Percentiles rank a stretch among this genome's conserved stretches.
phyloP scores from a whole-genome alignment of 2,797 vertebrate genomes.

The Antennarius maculatus region DNA sequence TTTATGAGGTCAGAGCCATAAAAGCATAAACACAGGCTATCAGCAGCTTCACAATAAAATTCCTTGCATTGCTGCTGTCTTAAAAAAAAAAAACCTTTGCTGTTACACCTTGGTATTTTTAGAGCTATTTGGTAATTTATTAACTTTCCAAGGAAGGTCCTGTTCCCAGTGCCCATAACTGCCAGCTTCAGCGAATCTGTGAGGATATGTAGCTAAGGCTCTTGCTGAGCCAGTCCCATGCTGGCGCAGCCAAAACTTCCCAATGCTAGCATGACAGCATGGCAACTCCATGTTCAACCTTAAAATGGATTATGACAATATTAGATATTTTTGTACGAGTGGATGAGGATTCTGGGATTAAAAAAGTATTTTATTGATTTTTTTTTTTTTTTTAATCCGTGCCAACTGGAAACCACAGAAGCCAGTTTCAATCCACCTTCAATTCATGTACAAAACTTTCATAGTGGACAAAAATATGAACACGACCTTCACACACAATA shows the following conservation, averaged over 20 bases:
- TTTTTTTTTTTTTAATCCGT: background rate
- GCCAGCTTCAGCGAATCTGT: too few species aligned
- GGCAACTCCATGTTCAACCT: too few species aligned
- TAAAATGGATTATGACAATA: too few species aligned
- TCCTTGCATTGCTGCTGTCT: background rate
- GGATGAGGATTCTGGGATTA: too few species aligned
- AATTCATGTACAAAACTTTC: background rate
- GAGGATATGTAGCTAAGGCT: too few species aligned
- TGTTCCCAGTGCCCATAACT: too few species aligned
- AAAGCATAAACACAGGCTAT: constrained; percentile 26
- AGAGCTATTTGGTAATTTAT: background rate
- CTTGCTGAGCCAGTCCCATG: too few species aligned
- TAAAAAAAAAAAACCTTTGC: background rate
- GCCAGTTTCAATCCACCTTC: background rate
- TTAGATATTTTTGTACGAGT: too few species aligned
- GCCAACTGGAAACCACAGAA: background rate
- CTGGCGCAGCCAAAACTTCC: background rate
- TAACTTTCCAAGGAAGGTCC: too few species aligned
- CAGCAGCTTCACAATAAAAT: constrained; percentile 9
- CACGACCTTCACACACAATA: background rate
- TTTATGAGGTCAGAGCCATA: constrained; percentile 24
- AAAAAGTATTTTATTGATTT: too few species aligned
- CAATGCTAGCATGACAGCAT: background rate
- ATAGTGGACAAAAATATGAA: background rate
- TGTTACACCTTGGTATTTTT: background rate